A percentile compares a stretch with the other conserved stretches of the same genome.
phyloP scores from a whole-genome alignment of 2,797 vertebrate species.

The Euthynnus affinis region DNA sequence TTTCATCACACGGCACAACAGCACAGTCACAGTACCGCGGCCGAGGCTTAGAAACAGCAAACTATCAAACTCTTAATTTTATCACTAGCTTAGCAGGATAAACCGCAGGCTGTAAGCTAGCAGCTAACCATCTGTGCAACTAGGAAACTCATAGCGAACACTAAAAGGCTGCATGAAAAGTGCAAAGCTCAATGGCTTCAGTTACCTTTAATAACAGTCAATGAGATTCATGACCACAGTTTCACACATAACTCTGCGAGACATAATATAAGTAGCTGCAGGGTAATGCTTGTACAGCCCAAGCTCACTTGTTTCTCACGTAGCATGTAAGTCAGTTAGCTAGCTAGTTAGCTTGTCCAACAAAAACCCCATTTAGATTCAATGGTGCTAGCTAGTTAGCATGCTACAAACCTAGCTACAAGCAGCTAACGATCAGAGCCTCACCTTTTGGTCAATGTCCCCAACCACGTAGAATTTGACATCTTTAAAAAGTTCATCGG shows the following conservation, averaged over 20 bases:
- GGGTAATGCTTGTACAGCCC: neutral
- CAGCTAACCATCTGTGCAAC: slow-evolving; percentile 36
- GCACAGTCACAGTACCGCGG: fast-evolving
- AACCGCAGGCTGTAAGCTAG: slow-evolving; percentile 38
- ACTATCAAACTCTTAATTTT: neutral
- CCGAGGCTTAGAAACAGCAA: neutral
- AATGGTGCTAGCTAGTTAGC: slow-evolving; percentile 59
- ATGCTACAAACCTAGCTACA: slow-evolving; percentile 61
- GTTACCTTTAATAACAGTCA: neutral
- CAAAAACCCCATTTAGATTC: slow-evolving; percentile 25
- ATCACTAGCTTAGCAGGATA: neutral
- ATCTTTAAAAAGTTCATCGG: slow-evolving; percentile 95
- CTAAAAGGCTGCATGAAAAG: slow-evolving; percentile 7
- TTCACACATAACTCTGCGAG: neutral
- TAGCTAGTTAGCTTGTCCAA: slow-evolving; percentile 53
- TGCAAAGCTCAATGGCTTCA: neutral
- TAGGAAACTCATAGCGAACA: slow-evolving; percentile 32
- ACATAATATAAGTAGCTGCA: neutral
- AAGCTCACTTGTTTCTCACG: slow-evolving; percentile 2
- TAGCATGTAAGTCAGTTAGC: slow-evolving; percentile 38
- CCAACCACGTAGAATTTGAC: slow-evolving; percentile 98
- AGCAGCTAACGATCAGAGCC: slow-evolving; percentile 62
- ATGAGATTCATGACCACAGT: neutral
- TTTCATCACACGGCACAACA: neutral
- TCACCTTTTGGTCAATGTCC: slow-evolving; percentile 96